Conservation (phyloP, 2,113 vertebrate species). For the Prolemur simus region DNA sequence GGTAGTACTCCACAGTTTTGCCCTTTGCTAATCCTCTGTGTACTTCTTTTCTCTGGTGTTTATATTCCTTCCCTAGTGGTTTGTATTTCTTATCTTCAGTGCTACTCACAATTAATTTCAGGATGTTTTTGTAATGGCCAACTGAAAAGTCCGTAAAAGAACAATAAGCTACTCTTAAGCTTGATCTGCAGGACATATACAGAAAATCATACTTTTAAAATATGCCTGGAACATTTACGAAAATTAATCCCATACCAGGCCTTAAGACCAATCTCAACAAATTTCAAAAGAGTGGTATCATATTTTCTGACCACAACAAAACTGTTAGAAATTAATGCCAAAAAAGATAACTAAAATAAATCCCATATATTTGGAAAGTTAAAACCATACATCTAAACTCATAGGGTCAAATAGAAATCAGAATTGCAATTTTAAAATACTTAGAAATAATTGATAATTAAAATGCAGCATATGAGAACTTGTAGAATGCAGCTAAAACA, state of each 20-base stretch:
- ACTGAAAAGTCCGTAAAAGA: not conserved
- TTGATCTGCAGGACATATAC: not conserved
- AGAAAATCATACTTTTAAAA: not conserved
- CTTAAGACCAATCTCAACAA: not conserved
- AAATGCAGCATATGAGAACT: not conserved
- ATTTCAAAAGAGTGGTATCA: not conserved
- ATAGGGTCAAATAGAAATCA: not conserved
- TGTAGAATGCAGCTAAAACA: not conserved
- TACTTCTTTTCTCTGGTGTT: not conserved
- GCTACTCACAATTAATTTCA: not conserved
- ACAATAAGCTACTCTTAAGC: not conserved
- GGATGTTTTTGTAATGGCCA: not conserved
- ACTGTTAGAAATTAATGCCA: not conserved
- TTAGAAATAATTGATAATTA: not conserved
- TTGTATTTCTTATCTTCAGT: slow-evolving; percentile 18
- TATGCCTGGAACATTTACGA: not conserved
- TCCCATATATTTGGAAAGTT: not conserved
- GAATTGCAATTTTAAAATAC: not conserved
- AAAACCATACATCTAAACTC: not conserved
- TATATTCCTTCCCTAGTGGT: not conserved
- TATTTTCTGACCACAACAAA: slow-evolving; percentile 12
- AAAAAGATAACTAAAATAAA: slow-evolving; percentile 4
- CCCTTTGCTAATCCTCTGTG: not conserved
- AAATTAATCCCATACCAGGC: not conserved
- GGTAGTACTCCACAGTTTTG: not conserved